Conservation (phyloP, 2,113 vertebrate species). For the Morphnarchus princeps region DNA sequence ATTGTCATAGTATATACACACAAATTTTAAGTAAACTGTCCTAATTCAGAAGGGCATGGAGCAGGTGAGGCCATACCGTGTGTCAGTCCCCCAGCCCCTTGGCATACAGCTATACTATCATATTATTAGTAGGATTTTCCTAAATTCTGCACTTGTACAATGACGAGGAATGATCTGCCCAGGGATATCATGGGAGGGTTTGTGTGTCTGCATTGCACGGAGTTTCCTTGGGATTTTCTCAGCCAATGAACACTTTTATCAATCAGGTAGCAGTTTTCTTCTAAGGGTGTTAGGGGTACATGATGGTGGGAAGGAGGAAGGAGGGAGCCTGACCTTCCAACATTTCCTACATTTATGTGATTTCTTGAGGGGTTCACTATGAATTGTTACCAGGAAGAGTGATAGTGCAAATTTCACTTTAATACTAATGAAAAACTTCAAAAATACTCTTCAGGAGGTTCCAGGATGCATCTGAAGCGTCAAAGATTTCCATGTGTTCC, state of each 20-base stretch:
- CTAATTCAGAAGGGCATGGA: background rate
- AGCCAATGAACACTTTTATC: background rate
- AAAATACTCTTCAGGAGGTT: background rate
- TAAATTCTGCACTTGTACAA: background rate
- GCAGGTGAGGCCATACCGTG: background rate
- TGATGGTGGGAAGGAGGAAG: background rate
- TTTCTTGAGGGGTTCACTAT: background rate
- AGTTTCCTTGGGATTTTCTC: background rate
- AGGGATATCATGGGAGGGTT: no score
- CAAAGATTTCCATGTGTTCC: background rate
- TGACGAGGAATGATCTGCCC: background rate
- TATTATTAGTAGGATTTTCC: background rate
- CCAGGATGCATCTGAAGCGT: background rate
- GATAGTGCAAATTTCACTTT: background rate
- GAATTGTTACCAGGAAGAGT: background rate
- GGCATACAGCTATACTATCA: background rate
- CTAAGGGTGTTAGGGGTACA: no score
- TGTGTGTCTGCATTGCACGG: background rate
- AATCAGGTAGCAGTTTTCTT: background rate
- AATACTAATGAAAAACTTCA: background rate
- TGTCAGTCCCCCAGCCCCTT: background rate
- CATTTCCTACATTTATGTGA: background rate
- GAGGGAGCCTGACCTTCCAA: background rate
- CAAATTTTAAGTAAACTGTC: no score
- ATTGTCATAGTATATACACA: background rate